Evolutionary conservation across 1,140 invertebrate genomes (phyloP), one percentile per base, ranked within the genome.

Genomic region (Phortica variegata): DNA sequence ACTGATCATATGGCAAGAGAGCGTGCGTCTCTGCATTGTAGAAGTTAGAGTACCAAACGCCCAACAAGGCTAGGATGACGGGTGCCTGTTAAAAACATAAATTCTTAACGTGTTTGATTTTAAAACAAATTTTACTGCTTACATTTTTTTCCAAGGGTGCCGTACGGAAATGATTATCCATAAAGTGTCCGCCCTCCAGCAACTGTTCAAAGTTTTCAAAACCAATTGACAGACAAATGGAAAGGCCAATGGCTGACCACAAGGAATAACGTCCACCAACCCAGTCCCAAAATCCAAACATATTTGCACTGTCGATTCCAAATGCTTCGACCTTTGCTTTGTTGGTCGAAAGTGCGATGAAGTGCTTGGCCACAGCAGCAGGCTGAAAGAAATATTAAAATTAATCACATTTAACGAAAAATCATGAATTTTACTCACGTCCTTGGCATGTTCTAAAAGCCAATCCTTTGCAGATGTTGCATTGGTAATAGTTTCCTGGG

Each of bases 271-370:
- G 85, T 58, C 97, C 97, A 39, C 97, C 97, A 48, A 99, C 97
- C 95, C 96, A 99, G 79, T 99, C 97, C 97, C 97, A 99, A 78
- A 99, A 99, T 38, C 89, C 95, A 82, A 99, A 99, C 93, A 99
- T 99, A 73, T 99, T 99, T 47, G 88, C 87, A 56, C 91, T 84
- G 77, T 97, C 89, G 60, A 99, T 99, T 17, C 97, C 97, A 80
- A 99, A 99, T 47, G 93, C 93, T 21, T 87, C 90, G 0, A 97
- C 95, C 79, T 97, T 96, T 47, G 85, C 79, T 38, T 79, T 85
- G 77, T 99, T 99, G 0, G 97, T 99, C 8, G 95, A 98, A 3
- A 99, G 77, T 20, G 97, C 97, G 8, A 98, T 95, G 79, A 99
- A 99, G 80, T 99, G 97, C 72, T 94, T 95, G 3, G 93, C 90